Percentiles rank a stretch among this genome's conserved stretches.
phyloP scores from a whole-genome alignment of 2,113 vertebrate genomes.

The Octodon degus region DNA sequence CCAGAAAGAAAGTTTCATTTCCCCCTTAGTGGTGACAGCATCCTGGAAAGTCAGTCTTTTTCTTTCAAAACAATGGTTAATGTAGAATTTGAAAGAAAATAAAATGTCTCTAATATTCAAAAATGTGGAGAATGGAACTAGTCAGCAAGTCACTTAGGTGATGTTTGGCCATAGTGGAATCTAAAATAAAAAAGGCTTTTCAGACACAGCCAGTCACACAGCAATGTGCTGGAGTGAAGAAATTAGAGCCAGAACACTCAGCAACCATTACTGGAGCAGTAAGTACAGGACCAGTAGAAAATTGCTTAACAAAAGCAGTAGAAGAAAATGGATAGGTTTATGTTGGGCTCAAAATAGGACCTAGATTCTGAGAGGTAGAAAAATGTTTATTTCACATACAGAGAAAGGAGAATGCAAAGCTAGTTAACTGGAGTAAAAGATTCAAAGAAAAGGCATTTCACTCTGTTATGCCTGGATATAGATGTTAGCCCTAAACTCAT shows the following conservation, averaged over 20 bases:
- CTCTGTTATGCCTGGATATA: background rate
- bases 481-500: background rate
- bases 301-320: background rate
- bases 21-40: background rate
- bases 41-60: background rate
- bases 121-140: slow-evolving; percentile 10
- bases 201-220: background rate
- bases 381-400: background rate
- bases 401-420: background rate
- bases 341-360: background rate
- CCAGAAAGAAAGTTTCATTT: slow-evolving; percentile 51
- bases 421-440: background rate
- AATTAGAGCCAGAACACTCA: background rate
- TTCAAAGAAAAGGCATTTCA: slow-evolving; percentile 5
- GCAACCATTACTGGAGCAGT: background rate
- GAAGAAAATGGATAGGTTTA: background rate
- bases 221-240: background rate
- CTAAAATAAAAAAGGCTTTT: background rate
- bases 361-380: background rate
- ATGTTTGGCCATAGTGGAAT: background rate
- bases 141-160: background rate
- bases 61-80: slow-evolving; percentile 33
- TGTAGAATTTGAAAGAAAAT: background rate
- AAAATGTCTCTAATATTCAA: background rate
- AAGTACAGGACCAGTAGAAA: background rate